Percentiles rank a stretch among this genome's conserved stretches.
Conservation (phyloP, 2,888 invertebrate genomes). For the Dioctria linearis region DNA sequence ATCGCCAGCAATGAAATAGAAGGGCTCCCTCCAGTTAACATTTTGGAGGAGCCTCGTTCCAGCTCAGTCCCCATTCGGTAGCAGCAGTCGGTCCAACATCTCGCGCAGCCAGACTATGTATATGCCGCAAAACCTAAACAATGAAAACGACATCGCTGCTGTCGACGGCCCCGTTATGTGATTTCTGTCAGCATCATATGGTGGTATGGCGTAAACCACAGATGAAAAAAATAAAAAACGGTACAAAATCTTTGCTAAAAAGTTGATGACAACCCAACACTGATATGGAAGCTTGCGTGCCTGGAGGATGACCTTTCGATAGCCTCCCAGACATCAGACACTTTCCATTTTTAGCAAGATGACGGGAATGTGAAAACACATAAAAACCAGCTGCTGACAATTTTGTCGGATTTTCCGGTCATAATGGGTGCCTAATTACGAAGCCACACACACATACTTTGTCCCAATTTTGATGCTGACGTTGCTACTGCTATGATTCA, state of each 20-base stretch:
- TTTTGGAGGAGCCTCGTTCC: neutral
- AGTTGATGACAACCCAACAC: constrained; percentile 4
- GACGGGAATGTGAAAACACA: constrained; percentile 24
- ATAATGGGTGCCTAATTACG: constrained; percentile 39
- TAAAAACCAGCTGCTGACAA: constrained; percentile 38
- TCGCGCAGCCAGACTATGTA: neutral
- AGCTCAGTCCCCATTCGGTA: neutral
- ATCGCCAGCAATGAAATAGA: neutral
- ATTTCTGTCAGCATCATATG: constrained; percentile 17
- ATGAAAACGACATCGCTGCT: constrained; percentile 5
- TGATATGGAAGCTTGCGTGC: constrained; percentile 31
- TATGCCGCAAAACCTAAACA: constrained; percentile 5
- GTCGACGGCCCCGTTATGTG: constrained; percentile 14
- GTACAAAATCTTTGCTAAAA: constrained; percentile 22
- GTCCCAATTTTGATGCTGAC: constrained; percentile 19
- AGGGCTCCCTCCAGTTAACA: neutral
- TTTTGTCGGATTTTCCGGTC: constrained; percentile 43
- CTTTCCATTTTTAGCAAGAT: constrained; percentile 40
- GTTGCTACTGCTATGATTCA: neutral
- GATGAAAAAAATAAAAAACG: neutral
- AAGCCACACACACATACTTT: constrained; percentile 25
- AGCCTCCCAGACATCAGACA: constrained; percentile 17
- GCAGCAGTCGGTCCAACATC: neutral
- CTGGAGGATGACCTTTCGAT: constrained; percentile 27
- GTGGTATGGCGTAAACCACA: neutral